Base-by-base conservation (phyloP, 2,797 vertebrate genomes). In the Catharus ustulatus region DNA sequence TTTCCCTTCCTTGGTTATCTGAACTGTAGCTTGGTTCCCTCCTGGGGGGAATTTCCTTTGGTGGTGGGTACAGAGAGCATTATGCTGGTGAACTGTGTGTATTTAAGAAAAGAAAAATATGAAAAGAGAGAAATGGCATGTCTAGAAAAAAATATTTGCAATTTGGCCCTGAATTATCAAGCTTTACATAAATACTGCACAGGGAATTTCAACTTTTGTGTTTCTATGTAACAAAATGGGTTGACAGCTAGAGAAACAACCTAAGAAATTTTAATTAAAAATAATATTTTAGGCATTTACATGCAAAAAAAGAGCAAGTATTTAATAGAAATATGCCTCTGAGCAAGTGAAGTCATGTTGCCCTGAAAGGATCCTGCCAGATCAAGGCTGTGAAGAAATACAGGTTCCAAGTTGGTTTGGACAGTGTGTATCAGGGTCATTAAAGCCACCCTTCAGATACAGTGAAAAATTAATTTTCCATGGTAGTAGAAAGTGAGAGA, bases 401-500 rank as follows among this genome's bases (percentile, higher is more conserved):
- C 26, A 64, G 52, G 3, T 69, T 84, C 61, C 22, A 57, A 81
- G 58, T 68, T 87, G 23, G 84, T 73, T 72, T 81, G 82, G 69
- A n/a, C 63, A 71, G n/a, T 59, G 5, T 23, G 30, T n/a, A 57
- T 43, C 29, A 61, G 67, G 55, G 48, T 84, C 55, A 79, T 90
- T 89, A 88, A 92, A 91, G 27, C 12, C 27, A 76, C 51, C 59
- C 63, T 91, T 76, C 52, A 46, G 45, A 45, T 29, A 49, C 12
- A 84, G 59, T 34, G 52, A 42, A 86, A 87, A 93, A 57, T 82
- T 94, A 81, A 71, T 93, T 96, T 95, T 91, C 52, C 57, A 58
- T 23, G 36, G 27, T 46, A 64, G 51, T 20, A 84, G 48, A 88
- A 94, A 93, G 30, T 22, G 66, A 73, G 87, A 86, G 48, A 67